Evolutionary conservation across 2,888 invertebrate genomes (phyloP).

Genomic region (Copidosoma aretas): DNA sequence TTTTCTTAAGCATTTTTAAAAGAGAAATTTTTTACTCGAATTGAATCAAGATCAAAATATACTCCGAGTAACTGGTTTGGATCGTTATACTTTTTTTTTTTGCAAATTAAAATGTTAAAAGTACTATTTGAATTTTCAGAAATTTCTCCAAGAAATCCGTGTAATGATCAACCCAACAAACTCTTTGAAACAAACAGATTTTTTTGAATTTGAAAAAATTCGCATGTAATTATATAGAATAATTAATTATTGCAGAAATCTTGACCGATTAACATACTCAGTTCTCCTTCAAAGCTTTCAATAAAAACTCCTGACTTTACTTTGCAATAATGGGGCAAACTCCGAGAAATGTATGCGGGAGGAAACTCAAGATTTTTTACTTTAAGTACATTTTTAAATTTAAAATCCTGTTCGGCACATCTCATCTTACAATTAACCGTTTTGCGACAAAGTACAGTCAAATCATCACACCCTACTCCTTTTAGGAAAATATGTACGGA

Average conservation of each 20-base stretch:
- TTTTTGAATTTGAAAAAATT: not conserved
- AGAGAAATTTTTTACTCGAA: no score
- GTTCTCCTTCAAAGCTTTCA: not conserved
- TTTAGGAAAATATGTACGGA: not conserved
- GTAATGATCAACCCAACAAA: not conserved
- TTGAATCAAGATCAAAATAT: no score
- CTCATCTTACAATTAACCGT: not conserved
- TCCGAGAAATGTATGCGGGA: not conserved
- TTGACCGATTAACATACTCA: no score
- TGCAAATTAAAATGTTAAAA: no score
- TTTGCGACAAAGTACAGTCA: not conserved
- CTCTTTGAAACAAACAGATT: not conserved
- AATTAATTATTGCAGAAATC: no score
- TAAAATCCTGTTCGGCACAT: not conserved
- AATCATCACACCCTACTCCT: not conserved
- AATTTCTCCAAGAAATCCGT: not conserved
- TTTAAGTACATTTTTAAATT: conserved; percentile 1
- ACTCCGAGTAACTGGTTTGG: no score
- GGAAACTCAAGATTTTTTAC: not conserved
- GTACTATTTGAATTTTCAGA: not conserved
- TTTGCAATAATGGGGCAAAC: not conserved
- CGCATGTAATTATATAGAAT: no score
- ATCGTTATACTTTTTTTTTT: no score
- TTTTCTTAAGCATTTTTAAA: no score
- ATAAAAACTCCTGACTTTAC: not conserved